Percentiles rank a stretch among this genome's conserved stretches.
phyloP scores from a whole-genome alignment of 2,797 vertebrate species.

The Chiloscyllium punctatum region DNA sequence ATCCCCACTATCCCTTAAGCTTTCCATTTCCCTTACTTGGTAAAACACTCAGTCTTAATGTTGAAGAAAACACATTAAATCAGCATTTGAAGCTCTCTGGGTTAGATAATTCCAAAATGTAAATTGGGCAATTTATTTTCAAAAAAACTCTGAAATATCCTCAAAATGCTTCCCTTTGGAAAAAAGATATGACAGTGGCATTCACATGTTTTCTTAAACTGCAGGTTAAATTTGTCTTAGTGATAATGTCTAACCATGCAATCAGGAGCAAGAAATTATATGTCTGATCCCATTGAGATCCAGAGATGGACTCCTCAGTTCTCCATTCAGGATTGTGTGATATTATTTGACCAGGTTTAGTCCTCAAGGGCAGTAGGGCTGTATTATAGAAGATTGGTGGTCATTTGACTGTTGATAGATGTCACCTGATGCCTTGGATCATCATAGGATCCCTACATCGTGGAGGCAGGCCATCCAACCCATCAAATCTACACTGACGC shows the following conservation, averaged over 20 bases:
- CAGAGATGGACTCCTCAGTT: too few relatives aligned
- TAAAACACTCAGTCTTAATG: not conserved
- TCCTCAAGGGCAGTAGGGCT: not conserved
- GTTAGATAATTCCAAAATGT: not conserved
- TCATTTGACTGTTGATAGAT: not conserved
- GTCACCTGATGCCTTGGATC: not conserved
- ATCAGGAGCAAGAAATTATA: too few relatives aligned
- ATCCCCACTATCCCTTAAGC: not conserved
- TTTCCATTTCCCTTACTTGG: not conserved
- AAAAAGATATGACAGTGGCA: not conserved
- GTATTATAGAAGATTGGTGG: not conserved
- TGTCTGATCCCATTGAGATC: too few relatives aligned
- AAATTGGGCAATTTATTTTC: not conserved
- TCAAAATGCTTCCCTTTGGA: not conserved
- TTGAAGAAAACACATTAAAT: not conserved
- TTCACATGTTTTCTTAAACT: not conserved
- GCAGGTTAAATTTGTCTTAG: too few relatives aligned
- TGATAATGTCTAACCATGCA: too few relatives aligned
- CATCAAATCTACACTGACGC: too few relatives aligned
- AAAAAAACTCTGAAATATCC: not conserved
- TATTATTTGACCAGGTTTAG: too few relatives aligned
- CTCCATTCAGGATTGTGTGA: too few relatives aligned
- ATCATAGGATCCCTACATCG: too few relatives aligned
- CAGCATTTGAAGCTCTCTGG: not conserved
- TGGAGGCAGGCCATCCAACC: too few relatives aligned